Base-by-base conservation (phyloP, 2,888 invertebrate genomes). In the Pammene fasciana region DNA sequence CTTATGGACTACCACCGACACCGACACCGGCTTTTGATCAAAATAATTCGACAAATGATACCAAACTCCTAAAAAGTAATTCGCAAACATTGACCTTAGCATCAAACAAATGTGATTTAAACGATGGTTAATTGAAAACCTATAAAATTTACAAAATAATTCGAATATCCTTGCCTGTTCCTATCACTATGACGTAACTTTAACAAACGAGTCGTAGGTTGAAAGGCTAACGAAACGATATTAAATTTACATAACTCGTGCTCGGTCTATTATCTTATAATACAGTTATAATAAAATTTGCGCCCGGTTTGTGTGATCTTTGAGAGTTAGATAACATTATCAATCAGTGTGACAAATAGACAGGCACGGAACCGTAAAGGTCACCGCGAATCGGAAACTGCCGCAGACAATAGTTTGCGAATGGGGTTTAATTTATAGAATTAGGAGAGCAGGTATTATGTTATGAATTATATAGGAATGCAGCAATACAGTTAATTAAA, bases 351-450 rank as follows among this genome's bases (percentile, higher is more conserved):
- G 54, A 64, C 64, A 64, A 45, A 64, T 16, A 54, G 38, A 52
- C 41, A 64, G 54, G 45, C 43, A 64, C 54, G 54, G 43, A 52
- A 43, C 64, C 54, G 41, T 43, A 54, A 64, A 54, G 54, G 64
- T 54, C 64, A 52, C 54, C 18, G 55, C 43, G 11, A 64, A 64
- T 64, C 54, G 64, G 54, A 52, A 64, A 54, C 34, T 26, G n/a
- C 26, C 43, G 52, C 41, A 54, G 26, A 64, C 64, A 54, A 64
- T 54, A 8, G 38, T 50, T 62, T 16, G 1, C 3, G 61, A 36
- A 52, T 26, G 0, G 4, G 6, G 43, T 45, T 34, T 7, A 64
- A 36, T 7, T 43, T 54, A 62, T 18, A 48, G 1, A 13, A 34
- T 57, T 43, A 26, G 4, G 26, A 26, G 26, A 26, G 26, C 1